A percentile compares a stretch with the other conserved stretches of the same genome.
Conservation (phyloP, 2,888 invertebrate species). For the Pristionchus japonicus region DNA sequence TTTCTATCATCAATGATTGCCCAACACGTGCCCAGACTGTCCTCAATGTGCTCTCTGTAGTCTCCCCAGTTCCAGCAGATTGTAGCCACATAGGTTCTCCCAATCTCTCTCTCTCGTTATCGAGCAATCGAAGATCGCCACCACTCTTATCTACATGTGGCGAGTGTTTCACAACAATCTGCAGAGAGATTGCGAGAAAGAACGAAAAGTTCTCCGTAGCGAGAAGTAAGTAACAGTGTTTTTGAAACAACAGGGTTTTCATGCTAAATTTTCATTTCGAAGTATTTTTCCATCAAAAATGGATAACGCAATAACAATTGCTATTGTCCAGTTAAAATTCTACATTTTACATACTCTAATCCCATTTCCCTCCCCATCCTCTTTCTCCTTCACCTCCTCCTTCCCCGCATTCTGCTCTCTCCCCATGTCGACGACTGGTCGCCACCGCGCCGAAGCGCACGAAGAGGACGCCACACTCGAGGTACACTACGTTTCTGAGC, state of each 20-base stretch:
- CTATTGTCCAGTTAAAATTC: too few relatives aligned
- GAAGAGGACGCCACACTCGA: not conserved
- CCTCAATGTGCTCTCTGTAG: not conserved
- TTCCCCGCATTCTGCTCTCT: not conserved
- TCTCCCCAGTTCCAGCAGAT: not conserved
- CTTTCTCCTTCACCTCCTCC: not conserved
- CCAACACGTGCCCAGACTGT: not conserved
- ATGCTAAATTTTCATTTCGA: too few relatives aligned
- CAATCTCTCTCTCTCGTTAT: not conserved
- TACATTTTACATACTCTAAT: not conserved
- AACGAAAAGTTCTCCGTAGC: too few relatives aligned
- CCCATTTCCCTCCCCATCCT: not conserved
- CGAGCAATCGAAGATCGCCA: not conserved
- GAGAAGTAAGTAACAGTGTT: too few relatives aligned
- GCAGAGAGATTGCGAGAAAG: too few relatives aligned
- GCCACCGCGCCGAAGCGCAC: not conserved
- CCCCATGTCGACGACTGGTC: not conserved
- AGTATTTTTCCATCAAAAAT: too few relatives aligned
- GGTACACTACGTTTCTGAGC: not conserved
- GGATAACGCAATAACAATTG: too few relatives aligned
- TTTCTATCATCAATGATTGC: not conserved
- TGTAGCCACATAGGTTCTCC: not conserved
- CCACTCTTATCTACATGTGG: not conserved
- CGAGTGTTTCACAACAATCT: not conserved
- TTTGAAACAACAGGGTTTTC: too few relatives aligned